These are phyloP conservation scores for Pygmarrhopalites habei DNA, from an alignment of 1,140 invertebrate species.

Conservation along the genomic window DNA sequence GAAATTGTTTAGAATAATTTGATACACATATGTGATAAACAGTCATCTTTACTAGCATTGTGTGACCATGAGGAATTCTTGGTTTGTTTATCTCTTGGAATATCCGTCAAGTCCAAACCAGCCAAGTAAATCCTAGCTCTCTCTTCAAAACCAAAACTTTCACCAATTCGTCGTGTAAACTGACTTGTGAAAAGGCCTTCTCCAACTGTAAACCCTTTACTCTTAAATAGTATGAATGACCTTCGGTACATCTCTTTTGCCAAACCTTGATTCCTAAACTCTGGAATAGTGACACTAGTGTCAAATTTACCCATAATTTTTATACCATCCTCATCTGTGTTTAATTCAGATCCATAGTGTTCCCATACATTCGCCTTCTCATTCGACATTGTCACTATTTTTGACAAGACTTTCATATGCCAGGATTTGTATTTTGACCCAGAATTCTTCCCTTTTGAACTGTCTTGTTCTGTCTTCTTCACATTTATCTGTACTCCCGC, in stretches of 20 bases:
- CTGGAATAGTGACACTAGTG: too few relatives aligned
- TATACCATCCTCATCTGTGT: neutral
- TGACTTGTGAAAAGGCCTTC: conserved; percentile 10
- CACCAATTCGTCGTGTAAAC: neutral
- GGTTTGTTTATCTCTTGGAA: too few relatives aligned
- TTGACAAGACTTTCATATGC: neutral
- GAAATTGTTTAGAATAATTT: too few relatives aligned
- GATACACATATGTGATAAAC: too few relatives aligned
- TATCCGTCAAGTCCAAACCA: too few relatives aligned
- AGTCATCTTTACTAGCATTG: too few relatives aligned
- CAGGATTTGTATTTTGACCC: neutral
- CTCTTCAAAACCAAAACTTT: conserved; percentile 12
- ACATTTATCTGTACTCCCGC: neutral
- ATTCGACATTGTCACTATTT: neutral
- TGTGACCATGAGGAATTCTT: too few relatives aligned
- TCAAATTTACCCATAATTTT: neutral
- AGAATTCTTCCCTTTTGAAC: too few relatives aligned
- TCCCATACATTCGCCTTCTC: neutral
- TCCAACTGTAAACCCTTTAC: neutral
- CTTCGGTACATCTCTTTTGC: conserved; percentile 12
- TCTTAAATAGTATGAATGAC: neutral
- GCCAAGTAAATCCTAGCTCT: conserved; percentile 3
- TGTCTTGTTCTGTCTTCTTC: neutral
- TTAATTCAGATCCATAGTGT: conserved; percentile 1
- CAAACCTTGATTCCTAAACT: conserved; percentile 4